Percentiles rank a stretch among this genome's conserved stretches.
phyloP scores from a whole-genome alignment of 2,113 vertebrate species.

The Semicossyphus pulcher region DNA sequence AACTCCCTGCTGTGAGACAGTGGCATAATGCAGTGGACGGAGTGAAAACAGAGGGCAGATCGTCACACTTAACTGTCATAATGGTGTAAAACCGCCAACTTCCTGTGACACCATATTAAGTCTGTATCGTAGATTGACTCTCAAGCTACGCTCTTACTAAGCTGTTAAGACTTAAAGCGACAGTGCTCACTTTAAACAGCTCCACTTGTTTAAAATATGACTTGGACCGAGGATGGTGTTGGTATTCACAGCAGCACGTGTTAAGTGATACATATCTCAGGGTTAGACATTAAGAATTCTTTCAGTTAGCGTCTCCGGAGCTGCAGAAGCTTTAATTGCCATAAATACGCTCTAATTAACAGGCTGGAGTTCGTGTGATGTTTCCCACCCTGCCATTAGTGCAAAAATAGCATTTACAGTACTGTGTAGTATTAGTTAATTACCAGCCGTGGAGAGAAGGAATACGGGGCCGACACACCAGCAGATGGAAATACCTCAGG shows the following conservation, averaged over 20 bases:
- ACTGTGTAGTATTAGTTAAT: conserved; percentile 67
- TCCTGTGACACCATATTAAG: conserved; percentile 9
- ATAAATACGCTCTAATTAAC: conserved; percentile 78
- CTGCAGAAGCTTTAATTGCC: conserved; percentile 67
- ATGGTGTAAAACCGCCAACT: conserved; percentile 35
- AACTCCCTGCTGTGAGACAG: conserved; percentile 54
- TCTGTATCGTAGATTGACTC: neutral
- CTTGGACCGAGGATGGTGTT: conserved; percentile 29
- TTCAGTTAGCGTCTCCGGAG: conserved; percentile 63
- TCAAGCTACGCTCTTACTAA: neutral
- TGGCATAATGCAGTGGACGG: conserved; percentile 47
- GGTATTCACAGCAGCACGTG: conserved; percentile 44
- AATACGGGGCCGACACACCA: conserved; percentile 45
- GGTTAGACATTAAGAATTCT: conserved; percentile 74
- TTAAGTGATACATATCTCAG: conserved; percentile 57
- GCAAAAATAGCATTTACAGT: conserved; percentile 75
- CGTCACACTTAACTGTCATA: conserved; percentile 35
- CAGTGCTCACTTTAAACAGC: neutral
- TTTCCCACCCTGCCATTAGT: conserved; percentile 53
- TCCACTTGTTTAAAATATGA: neutral
- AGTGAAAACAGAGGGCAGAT: conserved; percentile 42
- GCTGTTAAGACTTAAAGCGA: conserved; percentile 10
- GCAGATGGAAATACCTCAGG: conserved; percentile 68
- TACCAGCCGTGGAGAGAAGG: conserved; percentile 56
- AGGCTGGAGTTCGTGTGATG: conserved; percentile 65